Percentiles rank a stretch among this genome's conserved stretches.
phyloP scores from a whole-genome alignment of 2,888 invertebrate genomes.

The Parnassius mnemosyne region DNA sequence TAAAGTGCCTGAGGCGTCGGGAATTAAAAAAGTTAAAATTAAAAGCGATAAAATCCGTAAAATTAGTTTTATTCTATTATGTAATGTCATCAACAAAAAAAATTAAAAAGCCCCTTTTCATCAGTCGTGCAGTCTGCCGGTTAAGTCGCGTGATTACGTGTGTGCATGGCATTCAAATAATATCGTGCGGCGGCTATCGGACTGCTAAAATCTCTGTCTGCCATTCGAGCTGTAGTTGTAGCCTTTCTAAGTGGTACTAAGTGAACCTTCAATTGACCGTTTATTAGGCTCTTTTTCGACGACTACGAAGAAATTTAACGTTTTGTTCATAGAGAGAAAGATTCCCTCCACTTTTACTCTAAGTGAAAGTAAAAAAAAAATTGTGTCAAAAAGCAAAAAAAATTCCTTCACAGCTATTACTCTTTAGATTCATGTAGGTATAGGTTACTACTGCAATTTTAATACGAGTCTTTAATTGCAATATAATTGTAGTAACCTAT shows the following conservation, averaged over 20 bases:
- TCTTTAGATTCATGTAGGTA: no score
- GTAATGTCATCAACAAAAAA: not conserved
- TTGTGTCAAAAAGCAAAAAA: no score
- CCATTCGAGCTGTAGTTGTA: conserved; percentile 7
- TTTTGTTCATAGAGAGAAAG: not conserved
- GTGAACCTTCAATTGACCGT: conserved; percentile 19
- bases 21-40: no score
- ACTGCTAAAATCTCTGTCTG: conserved; percentile 20
- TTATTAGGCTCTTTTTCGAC: conserved; percentile 12
- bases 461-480: no score
- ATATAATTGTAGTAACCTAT: no score
- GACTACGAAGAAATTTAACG: conserved; percentile 11
- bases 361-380: no score
- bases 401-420: no score
- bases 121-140: conserved; percentile 1
- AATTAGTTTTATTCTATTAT: no score
- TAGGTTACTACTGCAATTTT: no score
- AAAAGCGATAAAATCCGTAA: no score
- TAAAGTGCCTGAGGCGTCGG: no score
- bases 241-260: conserved; percentile 20
- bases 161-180: conserved; percentile 29
- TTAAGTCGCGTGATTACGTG: conserved; percentile 31
- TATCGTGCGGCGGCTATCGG: conserved; percentile 27
- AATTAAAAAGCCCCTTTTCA: not conserved
- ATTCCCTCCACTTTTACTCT: no score